Conservation (phyloP, 2,888 invertebrate species). For the Aporophyla lueneburgensis region DNA sequence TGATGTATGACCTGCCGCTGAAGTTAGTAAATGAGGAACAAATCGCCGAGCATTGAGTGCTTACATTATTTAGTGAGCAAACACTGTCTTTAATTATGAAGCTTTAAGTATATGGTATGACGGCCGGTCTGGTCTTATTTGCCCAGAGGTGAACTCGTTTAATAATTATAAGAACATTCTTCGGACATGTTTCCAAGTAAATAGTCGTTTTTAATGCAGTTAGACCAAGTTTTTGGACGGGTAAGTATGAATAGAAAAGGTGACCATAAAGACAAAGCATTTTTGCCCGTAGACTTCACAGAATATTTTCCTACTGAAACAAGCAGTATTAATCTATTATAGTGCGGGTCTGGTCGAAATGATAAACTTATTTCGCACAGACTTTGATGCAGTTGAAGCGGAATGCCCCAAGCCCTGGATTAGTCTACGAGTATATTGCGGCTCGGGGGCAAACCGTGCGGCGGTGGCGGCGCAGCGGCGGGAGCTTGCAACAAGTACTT, state of each 20-base stretch:
- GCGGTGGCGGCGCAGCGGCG: too few species aligned
- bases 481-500: neutral
- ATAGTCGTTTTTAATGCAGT: neutral
- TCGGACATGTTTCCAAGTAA: neutral
- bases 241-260: neutral
- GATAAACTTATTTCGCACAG: neutral
- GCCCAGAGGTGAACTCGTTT: neutral
- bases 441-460: neutral
- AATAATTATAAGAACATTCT: neutral
- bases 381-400: slow-evolving; percentile 24
- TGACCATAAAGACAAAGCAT: neutral
- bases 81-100: too few species aligned
- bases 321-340: neutral
- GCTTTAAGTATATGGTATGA: slow-evolving; percentile 50
- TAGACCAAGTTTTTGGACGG: neutral
- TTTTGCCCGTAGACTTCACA: neutral
- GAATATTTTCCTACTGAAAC: neutral
- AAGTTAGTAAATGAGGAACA: slow-evolving; percentile 68
- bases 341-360: neutral
- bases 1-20: slow-evolving; percentile 41
- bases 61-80: slow-evolving; percentile 44
- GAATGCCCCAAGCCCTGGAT: neutral
- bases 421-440: neutral
- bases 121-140: neutral
- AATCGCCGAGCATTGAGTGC: slow-evolving; percentile 49